These are phyloP conservation scores for Chamaetylas fuelleborni DNA, from an alignment of 2,113 vertebrate species.

Conservation along the genomic window DNA sequence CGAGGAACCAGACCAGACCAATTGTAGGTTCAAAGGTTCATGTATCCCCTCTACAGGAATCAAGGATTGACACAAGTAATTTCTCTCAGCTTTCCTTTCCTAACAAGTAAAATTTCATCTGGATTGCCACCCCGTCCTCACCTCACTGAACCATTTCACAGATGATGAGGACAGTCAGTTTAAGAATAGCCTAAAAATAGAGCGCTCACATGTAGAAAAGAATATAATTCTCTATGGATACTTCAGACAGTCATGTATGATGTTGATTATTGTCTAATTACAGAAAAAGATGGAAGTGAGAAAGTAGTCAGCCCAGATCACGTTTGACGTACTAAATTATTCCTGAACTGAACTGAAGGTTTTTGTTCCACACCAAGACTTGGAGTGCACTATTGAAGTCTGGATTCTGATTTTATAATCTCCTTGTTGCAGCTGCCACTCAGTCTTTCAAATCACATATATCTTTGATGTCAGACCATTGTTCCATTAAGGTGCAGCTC, in stretches of 20 bases:
- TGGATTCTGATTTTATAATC: conserved; percentile 44
- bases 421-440: conserved; percentile 25
- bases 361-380: not conserved
- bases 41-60: not conserved
- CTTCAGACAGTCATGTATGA: not conserved
- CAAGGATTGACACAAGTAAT: not conserved
- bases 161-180: not conserved
- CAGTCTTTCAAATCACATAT: conserved; percentile 24
- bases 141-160: not conserved
- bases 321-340: not conserved
- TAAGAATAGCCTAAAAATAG: not conserved
- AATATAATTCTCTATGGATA: not conserved
- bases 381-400: not conserved
- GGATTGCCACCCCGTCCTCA: not conserved
- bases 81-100: not conserved
- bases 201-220: not conserved
- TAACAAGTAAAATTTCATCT: not conserved
- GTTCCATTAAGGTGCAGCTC: conserved; percentile 54
- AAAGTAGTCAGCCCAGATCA: not conserved
- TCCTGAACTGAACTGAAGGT: not conserved
- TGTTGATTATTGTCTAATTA: conserved; percentile 12
- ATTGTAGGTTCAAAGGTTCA: not conserved
- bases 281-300: not conserved
- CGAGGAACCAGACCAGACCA: not conserved
- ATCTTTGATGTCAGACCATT: conserved; percentile 49